These are phyloP conservation scores for Bursaphelenchus mucronatus DNA, from an alignment of 1,140 invertebrate genomes.

Conservation along the genomic window DNA sequence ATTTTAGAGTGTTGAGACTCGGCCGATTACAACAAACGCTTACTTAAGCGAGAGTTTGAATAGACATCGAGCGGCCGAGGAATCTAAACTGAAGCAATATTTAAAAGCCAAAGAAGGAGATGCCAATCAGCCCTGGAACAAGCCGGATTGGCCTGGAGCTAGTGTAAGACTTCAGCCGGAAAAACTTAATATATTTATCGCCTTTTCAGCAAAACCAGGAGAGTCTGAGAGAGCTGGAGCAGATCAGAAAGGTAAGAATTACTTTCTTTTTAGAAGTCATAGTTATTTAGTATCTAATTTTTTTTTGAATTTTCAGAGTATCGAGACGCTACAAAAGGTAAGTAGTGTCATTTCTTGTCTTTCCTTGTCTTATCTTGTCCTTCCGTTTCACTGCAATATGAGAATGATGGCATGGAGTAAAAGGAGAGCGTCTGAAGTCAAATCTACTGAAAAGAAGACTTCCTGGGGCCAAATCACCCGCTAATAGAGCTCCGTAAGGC, in stretches of 20 bases:
- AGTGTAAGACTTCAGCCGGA: slow-evolving; percentile 31
- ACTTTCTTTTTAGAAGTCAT: neutral
- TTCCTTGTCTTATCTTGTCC: too few species aligned
- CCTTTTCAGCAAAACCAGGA: slow-evolving; percentile 44
- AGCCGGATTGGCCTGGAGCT: slow-evolving; percentile 53
- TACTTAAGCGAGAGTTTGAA: slow-evolving; percentile 55
- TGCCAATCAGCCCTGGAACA: slow-evolving; percentile 54
- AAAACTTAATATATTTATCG: neutral
- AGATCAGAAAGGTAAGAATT: slow-evolving; percentile 45
- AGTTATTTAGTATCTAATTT: slow-evolving; percentile 11
- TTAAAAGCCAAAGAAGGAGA: slow-evolving; percentile 53
- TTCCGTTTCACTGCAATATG: too few species aligned
- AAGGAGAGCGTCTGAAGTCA: too few species aligned
- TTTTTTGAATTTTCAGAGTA: slow-evolving; percentile 43
- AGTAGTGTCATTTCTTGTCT: slow-evolving; percentile 1
- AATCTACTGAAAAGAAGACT: too few species aligned
- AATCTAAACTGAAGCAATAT: slow-evolving; percentile 34
- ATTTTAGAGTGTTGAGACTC: slow-evolving; percentile 47
- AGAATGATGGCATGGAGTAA: too few species aligned
- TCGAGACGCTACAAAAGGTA: slow-evolving; percentile 57
- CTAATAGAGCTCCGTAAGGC: too few species aligned
- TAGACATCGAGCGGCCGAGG: slow-evolving; percentile 52
- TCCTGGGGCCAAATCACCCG: too few species aligned
- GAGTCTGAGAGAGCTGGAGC: slow-evolving; percentile 49
- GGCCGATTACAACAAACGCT: slow-evolving; percentile 50